Conservation (phyloP, 2,113 vertebrate species). For the Nerophis ophidion region DNA sequence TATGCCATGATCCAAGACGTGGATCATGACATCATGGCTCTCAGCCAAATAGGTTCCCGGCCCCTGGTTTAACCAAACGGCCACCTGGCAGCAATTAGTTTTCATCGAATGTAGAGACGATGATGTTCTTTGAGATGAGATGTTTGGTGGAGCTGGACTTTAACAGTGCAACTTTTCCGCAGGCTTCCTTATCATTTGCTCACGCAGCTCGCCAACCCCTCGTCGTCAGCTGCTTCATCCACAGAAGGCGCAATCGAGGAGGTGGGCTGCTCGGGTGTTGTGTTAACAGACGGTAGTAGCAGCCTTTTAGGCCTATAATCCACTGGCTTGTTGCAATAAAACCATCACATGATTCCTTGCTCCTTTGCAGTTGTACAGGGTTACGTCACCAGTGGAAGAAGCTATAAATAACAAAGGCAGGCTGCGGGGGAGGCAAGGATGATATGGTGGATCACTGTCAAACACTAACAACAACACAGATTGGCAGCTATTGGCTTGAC, state of each 20-base stretch:
- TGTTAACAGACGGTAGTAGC: slow-evolving; percentile 38
- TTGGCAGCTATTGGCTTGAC: slow-evolving; percentile 32
- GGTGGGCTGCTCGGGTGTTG: slow-evolving; percentile 21
- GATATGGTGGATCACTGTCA: slow-evolving; percentile 18
- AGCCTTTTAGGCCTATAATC: slow-evolving; percentile 54
- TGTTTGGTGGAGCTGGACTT: no score
- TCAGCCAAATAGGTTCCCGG: no score
- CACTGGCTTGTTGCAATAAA: slow-evolving; percentile 55
- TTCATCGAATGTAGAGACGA: no score
- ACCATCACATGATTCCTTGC: slow-evolving; percentile 46
- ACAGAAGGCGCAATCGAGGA: slow-evolving; percentile 10
- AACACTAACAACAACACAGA: slow-evolving; percentile 27
- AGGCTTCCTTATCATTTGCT: no score
- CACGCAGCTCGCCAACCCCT: background rate
- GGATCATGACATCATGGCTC: no score
- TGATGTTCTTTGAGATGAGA: no score
- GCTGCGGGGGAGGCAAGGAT: slow-evolving; percentile 17
- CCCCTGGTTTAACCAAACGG: no score
- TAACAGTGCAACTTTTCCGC: no score
- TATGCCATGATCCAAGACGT: no score
- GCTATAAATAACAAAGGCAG: slow-evolving; percentile 58
- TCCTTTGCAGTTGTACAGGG: slow-evolving; percentile 41
- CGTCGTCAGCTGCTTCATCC: slow-evolving; percentile 25
- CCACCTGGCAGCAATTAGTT: no score
- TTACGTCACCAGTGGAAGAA: slow-evolving; percentile 50